A percentile compares a stretch with the other conserved stretches of the same genome.
phyloP scores from a whole-genome alignment of 2,888 invertebrate species.

The Apotomis betuletana region DNA sequence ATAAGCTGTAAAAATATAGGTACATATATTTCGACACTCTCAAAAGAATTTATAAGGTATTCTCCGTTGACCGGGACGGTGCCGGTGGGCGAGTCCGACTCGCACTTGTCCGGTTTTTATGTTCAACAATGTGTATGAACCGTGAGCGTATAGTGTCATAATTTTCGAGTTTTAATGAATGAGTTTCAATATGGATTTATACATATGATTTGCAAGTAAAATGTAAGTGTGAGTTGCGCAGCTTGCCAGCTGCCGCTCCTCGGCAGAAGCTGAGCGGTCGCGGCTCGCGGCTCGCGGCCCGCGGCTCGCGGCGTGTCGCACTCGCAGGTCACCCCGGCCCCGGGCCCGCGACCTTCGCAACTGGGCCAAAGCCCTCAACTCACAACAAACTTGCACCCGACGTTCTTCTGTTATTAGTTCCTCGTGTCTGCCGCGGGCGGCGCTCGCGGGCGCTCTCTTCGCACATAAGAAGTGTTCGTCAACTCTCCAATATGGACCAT shows the following conservation, averaged over 20 bases:
- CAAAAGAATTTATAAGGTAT: too few species aligned
- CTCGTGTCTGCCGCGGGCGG: neutral
- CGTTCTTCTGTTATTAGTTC: conserved; percentile 26
- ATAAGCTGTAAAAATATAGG: too few species aligned
- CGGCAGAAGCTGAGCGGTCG: neutral
- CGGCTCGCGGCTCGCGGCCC: neutral
- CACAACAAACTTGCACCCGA: conserved; percentile 12
- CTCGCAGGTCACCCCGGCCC: conserved; percentile 3
- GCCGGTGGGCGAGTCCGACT: too few species aligned
- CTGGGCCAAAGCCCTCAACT: conserved; percentile 15
- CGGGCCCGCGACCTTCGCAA: conserved; percentile 21
- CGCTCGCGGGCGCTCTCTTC: neutral
- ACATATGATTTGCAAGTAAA: too few species aligned
- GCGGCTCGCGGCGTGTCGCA: neutral
- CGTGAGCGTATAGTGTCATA: too few species aligned
- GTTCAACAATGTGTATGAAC: too few species aligned
- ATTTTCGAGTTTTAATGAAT: too few species aligned
- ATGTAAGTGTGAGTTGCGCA: neutral
- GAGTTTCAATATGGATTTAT: too few species aligned
- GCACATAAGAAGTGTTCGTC: neutral
- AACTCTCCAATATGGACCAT: conserved; percentile 6
- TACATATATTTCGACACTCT: too few species aligned
- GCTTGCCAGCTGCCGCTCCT: neutral
- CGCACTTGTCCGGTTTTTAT: too few species aligned
- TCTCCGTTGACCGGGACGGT: too few species aligned